A percentile compares a stretch with the other conserved stretches of the same genome.
phyloP scores from a whole-genome alignment of 2,113 vertebrate genomes.

The Alethe diademata region DNA sequence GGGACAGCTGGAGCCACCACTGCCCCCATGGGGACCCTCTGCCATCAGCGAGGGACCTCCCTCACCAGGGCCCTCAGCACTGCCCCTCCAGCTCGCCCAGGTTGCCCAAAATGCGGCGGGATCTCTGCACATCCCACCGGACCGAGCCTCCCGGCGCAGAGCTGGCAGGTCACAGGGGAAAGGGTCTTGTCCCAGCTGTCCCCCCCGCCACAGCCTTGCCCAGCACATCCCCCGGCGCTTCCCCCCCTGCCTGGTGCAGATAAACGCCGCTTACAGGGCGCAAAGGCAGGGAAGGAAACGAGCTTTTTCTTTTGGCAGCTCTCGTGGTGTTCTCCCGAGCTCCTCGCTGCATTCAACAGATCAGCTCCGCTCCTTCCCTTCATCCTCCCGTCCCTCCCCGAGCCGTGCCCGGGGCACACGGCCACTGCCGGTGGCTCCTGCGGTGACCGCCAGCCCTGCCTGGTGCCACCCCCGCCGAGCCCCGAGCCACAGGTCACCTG shows the following conservation, averaged over 20 bases:
- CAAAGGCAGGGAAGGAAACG: background rate
- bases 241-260: background rate
- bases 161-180: background rate
- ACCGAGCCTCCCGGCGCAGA: rapidly evolving
- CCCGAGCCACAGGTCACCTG: slow-evolving; percentile 27
- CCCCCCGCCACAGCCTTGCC: rapidly evolving
- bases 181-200: background rate
- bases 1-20: background rate
- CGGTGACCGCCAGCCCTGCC: background rate
- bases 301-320: background rate
- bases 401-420: background rate
- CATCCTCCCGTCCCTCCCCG: background rate
- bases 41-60: background rate
- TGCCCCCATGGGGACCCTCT: rapidly evolving
- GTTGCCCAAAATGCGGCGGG: background rate
- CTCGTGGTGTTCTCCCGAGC: background rate
- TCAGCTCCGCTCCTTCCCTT: background rate
- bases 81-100: background rate
- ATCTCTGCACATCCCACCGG: background rate
- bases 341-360: slow-evolving; percentile 24
- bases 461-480: background rate
- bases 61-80: rapidly evolving
- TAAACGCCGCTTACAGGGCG: background rate
- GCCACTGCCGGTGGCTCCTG: background rate
- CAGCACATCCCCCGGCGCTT: background rate